Base-by-base conservation (phyloP, 1,140 invertebrate species). In the Eumaeus atala region DNA sequence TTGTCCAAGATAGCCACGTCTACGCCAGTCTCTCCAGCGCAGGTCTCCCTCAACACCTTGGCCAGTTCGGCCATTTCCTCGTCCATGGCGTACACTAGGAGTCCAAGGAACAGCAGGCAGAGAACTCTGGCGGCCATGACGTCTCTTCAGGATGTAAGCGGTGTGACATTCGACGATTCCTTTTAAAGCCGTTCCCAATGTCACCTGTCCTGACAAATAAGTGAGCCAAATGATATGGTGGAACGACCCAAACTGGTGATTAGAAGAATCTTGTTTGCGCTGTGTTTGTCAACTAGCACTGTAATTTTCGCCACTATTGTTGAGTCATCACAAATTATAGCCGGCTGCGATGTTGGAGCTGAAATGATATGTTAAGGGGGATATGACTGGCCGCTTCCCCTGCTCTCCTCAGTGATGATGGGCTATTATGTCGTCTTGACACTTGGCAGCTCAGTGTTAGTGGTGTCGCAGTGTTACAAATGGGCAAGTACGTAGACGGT, bases 1-100 rank as follows among this genome's bases (percentile, higher is more conserved):
- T 71, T 59, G 16, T 79, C 72, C 6, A 86, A 49, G 2, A 82
- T 61, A 8, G 53, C 38, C 1, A 70, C 6, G 53, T 81, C 83
- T 1, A 70, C 78, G 2, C 70, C 72, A 0, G 69, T 78, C 56
- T 86, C 80, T 5, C 59, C 74, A 0, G 55, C 66, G 56, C 83
- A 86, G 57, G 61, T 76, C 7, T 84, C 77, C 47, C 79, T 63
- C 52, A 86, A 51, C 74, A 83, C 78, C 36, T 68, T 69, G 6
- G 72, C 73, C 18, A 86, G 54, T 51, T 86, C 83, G 5, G 73
- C 73, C 76, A 81, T 81, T 38, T 86, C 78, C 0, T 70, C 72
- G 49, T 86, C 80, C 62, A 84, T 57, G 1, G 48, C 59, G 0
- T 40, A 28, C 11, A 48, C 59, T 2, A 28, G 21, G 21, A 17